Conservation (phyloP, 2,888 invertebrate species). For the Ptychoptera albimana region DNA sequence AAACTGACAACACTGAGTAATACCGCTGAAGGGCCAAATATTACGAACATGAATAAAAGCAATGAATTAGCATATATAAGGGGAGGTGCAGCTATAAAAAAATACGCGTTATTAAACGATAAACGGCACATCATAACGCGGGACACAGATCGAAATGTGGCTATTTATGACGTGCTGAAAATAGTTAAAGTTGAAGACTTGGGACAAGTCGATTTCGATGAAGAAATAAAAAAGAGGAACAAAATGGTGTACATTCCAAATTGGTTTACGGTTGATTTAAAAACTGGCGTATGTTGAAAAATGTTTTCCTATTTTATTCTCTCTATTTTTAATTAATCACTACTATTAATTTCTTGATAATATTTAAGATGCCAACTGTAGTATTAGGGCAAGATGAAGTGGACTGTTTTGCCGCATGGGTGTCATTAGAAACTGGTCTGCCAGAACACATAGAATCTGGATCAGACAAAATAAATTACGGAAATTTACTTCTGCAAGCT, state of each 20-base stretch:
- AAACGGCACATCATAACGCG: slow-evolving; percentile 91
- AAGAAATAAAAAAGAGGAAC: slow-evolving; percentile 78
- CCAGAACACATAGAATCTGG: slow-evolving; percentile 40
- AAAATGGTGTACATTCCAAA: slow-evolving; percentile 94
- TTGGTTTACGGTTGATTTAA: slow-evolving; percentile 98
- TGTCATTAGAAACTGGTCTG: slow-evolving; percentile 89
- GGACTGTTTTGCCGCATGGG: slow-evolving; percentile 97
- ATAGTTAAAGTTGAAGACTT: slow-evolving; percentile 79
- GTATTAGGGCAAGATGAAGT: slow-evolving; percentile 94
- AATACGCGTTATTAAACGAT: slow-evolving; percentile 86
- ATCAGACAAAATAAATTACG: slow-evolving; percentile 57
- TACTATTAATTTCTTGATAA: not conserved
- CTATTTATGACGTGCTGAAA: slow-evolving; percentile 86
- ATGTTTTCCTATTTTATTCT: too few relatives aligned
- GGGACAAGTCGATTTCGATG: slow-evolving; percentile 81
- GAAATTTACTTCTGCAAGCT: slow-evolving; percentile 83
- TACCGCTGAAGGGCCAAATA: slow-evolving; percentile 13
- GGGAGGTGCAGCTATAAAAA: slow-evolving; percentile 84
- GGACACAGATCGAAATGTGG: slow-evolving; percentile 82
- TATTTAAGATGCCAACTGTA: slow-evolving; percentile 76
- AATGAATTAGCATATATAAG: slow-evolving; percentile 31
- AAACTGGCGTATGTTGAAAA: slow-evolving; percentile 66
- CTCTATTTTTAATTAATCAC: not conserved
- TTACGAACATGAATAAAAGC: slow-evolving; percentile 19
- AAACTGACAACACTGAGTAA: slow-evolving; percentile 9